Evolutionary conservation across 2,113 vertebrate genomes (phyloP), one percentile per base, ranked within the genome.

Genomic region (Shinisaurus crocodilurus): DNA sequence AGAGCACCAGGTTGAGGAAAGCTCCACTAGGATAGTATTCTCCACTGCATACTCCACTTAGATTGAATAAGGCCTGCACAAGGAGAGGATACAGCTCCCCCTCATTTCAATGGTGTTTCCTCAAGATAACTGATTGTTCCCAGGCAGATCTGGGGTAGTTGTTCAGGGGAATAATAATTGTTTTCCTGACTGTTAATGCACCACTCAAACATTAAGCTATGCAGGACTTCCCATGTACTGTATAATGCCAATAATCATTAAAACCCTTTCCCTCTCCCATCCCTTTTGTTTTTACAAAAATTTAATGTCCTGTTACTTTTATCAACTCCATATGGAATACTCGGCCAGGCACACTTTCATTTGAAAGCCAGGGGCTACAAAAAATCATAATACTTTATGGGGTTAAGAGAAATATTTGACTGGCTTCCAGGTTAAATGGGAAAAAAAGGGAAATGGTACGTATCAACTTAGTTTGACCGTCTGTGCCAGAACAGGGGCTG

Each of bases 101-200:
- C 65, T 69, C 6, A 67, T n/a, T 67, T 63, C 54, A 45, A 5
- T 45, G 18, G 48, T 6, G 27, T 29, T 79, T 77, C 40, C 54
- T n/a, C 75, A 23, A 65, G 18, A n/a, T 29, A 48, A 45, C 27
- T 48, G 70, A 60, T 48, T 75, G 70, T 69, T 86, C 40, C n/a
- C 63, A 65, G 76, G 45, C 74, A 86, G 87, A 10, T 95, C 94
- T 95, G 92, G 92, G 95, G 89, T 92, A 93, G 92, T 95, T 92
- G 88, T 93, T 95, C 92, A 90, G 12, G 65, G 81, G 85, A 95
- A 96, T 91, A 92, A 93, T 95, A 89, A 94, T 94, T 83, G 75
- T 77, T 91, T 93, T 89, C 32, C 81, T 87, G 93, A 86, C 87
- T 43, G 3, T 54, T 93, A 92, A 83, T 77, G 79, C 81, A 72